Evolutionary conservation across 2,113 vertebrate genomes (phyloP).

Genomic region (Menura novaehollandiae): DNA sequence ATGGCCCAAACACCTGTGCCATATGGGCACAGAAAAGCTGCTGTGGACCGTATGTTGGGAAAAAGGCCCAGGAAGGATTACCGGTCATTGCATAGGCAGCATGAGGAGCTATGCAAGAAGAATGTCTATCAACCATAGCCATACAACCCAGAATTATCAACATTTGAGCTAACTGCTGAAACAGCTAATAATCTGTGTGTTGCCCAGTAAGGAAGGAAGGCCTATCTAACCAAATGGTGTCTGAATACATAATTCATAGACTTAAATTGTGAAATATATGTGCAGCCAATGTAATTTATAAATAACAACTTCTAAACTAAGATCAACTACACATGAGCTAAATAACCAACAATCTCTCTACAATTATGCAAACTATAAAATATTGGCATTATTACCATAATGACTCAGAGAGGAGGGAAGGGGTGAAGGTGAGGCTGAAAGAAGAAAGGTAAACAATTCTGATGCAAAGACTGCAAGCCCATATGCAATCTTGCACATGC

Average conservation of each 20-base stretch:
- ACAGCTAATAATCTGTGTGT: neutral
- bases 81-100: neutral
- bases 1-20: conserved; percentile 26
- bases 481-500: neutral
- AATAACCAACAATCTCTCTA: neutral
- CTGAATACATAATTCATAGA: neutral
- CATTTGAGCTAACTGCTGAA: neutral
- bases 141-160: neutral
- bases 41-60: conserved; percentile 5
- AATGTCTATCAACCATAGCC: neutral
- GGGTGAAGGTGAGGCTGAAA: neutral
- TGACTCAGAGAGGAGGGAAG: neutral
- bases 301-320: neutral
- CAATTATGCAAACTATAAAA: neutral
- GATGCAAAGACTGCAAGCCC: neutral
- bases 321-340: neutral
- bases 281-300: neutral
- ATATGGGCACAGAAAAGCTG: conserved; percentile 40
- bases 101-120: neutral
- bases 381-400: neutral
- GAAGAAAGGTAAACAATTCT: neutral
- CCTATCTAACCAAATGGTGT: neutral
- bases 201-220: neutral
- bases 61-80: conserved; percentile 21
- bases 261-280: neutral